A percentile compares a stretch with the other conserved stretches of the same genome.
Conservation (phyloP, 1,140 invertebrate species). For the Bombus superbus region DNA sequence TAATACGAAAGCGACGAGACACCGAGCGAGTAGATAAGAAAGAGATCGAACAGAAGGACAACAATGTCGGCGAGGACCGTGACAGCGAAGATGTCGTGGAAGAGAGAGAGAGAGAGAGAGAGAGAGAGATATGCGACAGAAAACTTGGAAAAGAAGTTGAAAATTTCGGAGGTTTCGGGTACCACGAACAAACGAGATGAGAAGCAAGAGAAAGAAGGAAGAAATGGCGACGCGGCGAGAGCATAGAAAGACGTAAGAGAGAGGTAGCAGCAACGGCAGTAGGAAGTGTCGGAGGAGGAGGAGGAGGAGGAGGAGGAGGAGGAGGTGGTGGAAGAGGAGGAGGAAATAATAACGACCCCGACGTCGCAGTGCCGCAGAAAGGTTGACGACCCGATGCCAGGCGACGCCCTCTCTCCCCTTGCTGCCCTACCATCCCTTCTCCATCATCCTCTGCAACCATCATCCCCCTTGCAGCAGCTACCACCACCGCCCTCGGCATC, state of each 20-base stretch:
- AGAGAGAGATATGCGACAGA: background rate
- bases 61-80: no score
- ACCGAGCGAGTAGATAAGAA: background rate
- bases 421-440: constrained; percentile 33
- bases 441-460: constrained; percentile 47
- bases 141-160: background rate
- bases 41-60: background rate
- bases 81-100: background rate
- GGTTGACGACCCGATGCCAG: constrained; percentile 80
- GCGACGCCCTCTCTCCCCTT: constrained; percentile 75
- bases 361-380: constrained; percentile 81
- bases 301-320: constrained; percentile 32
- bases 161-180: background rate
- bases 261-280: background rate
- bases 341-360: constrained; percentile 81
- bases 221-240: constrained; percentile 28
- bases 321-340: constrained; percentile 43
- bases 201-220: constrained; percentile 6
- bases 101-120: background rate
- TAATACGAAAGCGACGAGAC: background rate
- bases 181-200: background rate
- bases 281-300: constrained; percentile 31
- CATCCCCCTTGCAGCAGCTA: constrained; percentile 56
- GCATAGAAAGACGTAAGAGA: constrained; percentile 13
- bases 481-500: constrained; percentile 52